Base-by-base conservation (phyloP, 2,797 vertebrate genomes). In the Menidia menidia region DNA sequence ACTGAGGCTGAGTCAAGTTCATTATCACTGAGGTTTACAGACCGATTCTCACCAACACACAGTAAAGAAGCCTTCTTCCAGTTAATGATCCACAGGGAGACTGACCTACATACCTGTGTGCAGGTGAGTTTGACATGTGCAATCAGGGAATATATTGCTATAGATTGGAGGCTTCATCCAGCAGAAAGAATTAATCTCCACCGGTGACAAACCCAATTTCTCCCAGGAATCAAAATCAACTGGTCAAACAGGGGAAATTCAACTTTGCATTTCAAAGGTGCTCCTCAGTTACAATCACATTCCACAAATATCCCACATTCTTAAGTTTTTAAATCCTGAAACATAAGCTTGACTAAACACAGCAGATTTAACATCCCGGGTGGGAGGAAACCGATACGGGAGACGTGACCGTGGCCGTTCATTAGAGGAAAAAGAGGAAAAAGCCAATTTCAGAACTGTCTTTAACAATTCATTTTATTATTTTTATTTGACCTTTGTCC, bases 261-360 rank as follows among this genome's bases (percentile, higher is more conserved):
- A 52, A 52, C 50, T 30, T 10, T 30, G 51, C 35, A 39, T 39
- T 39, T 10, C 35, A 7, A 7, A 7, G 10, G 2, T 39, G 10
- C 5, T 6, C 66, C 71, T 71, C 64, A 71, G 82, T 82, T 70
- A 55, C 65, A 32, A 25, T 45, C 50, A 73, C 82, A 88, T 86
- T 87, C 79, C 84, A 78, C 52, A 73, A 76, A 88, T 81, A 68
- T 51, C 45, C 53, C 41, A 60, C 52, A 75, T 73, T 81, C 59
- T 75, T 33, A 11, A 35, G 56, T 65, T 60, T 71, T 54, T 9
- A 50, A 60, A 82, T 73, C 73, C 64, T 58, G 10, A 39, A 25
- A 65, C 64, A 48, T 16, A 11, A 25, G n/a, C 59, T 47, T 42
- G 12, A 44, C 60, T 31, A 54, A 48, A 11, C n/a, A 51, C n/a